Percentiles rank a stretch among this genome's conserved stretches.
Conservation (phyloP, 2,888 invertebrate genomes). For the Thysanoteuthis rhombus region DNA sequence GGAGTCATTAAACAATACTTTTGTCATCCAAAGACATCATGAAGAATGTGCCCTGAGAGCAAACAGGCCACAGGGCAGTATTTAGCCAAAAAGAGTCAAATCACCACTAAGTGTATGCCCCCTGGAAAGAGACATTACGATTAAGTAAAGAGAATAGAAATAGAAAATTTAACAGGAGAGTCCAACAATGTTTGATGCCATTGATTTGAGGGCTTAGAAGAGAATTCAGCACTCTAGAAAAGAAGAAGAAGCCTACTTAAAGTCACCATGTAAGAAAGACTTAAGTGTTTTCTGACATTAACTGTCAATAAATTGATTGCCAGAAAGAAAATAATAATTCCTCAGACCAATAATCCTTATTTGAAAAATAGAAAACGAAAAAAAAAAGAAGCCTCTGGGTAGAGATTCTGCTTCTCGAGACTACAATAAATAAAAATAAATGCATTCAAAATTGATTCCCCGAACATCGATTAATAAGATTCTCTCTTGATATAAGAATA, state of each 20-base stretch:
- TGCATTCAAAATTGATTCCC: not conserved
- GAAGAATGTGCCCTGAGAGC: not conserved
- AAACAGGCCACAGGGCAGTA: not conserved
- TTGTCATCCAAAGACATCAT: not conserved
- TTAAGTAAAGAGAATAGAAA: not conserved
- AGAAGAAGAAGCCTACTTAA: not conserved
- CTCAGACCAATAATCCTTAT: not conserved
- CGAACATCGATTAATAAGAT: not conserved
- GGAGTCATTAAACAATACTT: not conserved
- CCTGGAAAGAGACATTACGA: not conserved
- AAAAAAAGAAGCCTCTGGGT: not conserved
- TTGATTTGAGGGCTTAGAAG: not conserved
- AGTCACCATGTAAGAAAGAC: not conserved
- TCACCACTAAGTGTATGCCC: not conserved
- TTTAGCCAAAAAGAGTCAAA: conserved; percentile 12
- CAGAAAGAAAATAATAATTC: not conserved
- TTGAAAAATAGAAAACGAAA: not conserved
- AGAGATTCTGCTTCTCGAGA: not conserved
- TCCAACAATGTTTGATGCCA: not conserved
- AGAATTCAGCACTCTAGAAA: not conserved
- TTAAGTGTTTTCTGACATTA: not conserved
- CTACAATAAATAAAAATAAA: not conserved
- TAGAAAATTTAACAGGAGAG: not conserved
- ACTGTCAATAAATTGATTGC: not conserved
- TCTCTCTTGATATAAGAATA: not conserved